Evolutionary conservation across 2,888 invertebrate genomes (phyloP).

Genomic region (Epinotia ramella): DNA sequence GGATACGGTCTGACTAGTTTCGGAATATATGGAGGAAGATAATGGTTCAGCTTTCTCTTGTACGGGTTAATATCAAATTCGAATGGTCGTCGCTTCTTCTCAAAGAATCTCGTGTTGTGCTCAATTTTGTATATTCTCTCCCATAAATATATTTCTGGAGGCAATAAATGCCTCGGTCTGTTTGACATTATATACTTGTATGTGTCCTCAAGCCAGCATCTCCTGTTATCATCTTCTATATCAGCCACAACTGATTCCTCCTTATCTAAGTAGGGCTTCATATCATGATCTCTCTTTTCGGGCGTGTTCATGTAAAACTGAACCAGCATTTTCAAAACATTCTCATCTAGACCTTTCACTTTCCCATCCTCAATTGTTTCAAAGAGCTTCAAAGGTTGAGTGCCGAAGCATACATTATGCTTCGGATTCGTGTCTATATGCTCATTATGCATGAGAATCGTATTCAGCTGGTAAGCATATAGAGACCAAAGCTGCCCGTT

Average conservation of each 20-base stretch:
- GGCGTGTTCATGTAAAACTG: conserved; percentile 91
- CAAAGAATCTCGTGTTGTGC: conserved; percentile 88
- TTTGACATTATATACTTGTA: conserved; percentile 90
- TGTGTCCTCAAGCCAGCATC: conserved; percentile 88
- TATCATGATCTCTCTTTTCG: conserved; percentile 84
- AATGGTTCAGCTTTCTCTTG: conserved; percentile 88
- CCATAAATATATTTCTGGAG: conserved; percentile 92
- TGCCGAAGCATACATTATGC: conserved; percentile 93
- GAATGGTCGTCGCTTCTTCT: conserved; percentile 89
- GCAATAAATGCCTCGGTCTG: conserved; percentile 85
- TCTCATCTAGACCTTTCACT: conserved; percentile 92
- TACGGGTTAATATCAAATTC: conserved; percentile 87
- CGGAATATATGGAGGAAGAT: conserved; percentile 89
- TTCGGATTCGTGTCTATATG: conserved; percentile 87
- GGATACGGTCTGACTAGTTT: conserved; percentile 87
- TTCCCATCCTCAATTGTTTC: conserved; percentile 90
- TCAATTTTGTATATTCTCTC: conserved; percentile 92
- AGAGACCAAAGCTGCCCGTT: conserved; percentile 95
- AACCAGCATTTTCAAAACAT: conserved; percentile 89
- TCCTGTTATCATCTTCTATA: conserved; percentile 88
- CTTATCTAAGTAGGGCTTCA: conserved; percentile 90
- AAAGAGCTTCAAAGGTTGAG: conserved; percentile 89
- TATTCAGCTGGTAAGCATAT: conserved; percentile 97
- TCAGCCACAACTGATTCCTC: conserved; percentile 86
- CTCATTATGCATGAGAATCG: conserved; percentile 88